Evolutionary conservation across 2,888 invertebrate species (phyloP).

Genomic region (Drosophila paramelanica): DNA sequence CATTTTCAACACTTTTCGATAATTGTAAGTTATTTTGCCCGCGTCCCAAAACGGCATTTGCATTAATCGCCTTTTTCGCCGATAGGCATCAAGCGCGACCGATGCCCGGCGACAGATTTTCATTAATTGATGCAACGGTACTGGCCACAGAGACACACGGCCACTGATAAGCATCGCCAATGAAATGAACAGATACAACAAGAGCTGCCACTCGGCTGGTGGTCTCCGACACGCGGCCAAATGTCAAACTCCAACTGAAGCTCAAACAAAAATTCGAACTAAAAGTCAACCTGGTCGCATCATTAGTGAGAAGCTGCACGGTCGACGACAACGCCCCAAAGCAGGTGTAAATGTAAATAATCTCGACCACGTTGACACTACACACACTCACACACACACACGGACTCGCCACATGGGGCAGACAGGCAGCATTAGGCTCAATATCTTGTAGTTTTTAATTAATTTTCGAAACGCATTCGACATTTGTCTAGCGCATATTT

Average conservation of each 20-base stretch:
- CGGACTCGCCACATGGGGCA: conserved; percentile 62
- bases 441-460: conserved; percentile 62
- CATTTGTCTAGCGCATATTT: conserved; percentile 52
- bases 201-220: conserved; percentile 64
- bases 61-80: conserved; percentile 70
- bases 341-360: conserved; percentile 80
- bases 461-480: conserved; percentile 58
- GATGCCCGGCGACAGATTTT: conserved; percentile 52
- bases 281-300: conserved; percentile 58
- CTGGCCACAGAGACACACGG: neutral
- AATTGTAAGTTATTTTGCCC: conserved; percentile 73
- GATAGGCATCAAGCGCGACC: conserved; percentile 62
- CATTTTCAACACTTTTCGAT: conserved; percentile 74
- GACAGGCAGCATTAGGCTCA: conserved; percentile 38
- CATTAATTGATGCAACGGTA: conserved; percentile 76
- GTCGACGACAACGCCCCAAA: conserved; percentile 45
- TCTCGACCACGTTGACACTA: conserved; percentile 69
- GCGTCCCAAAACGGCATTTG: conserved; percentile 52
- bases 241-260: conserved; percentile 50
- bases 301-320: conserved; percentile 59
- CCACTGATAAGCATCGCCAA: conserved; percentile 67
- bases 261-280: neutral
- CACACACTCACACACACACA: conserved; percentile 21
- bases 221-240: conserved; percentile 65
- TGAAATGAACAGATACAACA: conserved; percentile 51